Evolutionary conservation across 35 echinoderm and acorn worm genomes (phyloP), one percentile per base, ranked within the genome.

Genomic region (Amphiura filiformis): DNA sequence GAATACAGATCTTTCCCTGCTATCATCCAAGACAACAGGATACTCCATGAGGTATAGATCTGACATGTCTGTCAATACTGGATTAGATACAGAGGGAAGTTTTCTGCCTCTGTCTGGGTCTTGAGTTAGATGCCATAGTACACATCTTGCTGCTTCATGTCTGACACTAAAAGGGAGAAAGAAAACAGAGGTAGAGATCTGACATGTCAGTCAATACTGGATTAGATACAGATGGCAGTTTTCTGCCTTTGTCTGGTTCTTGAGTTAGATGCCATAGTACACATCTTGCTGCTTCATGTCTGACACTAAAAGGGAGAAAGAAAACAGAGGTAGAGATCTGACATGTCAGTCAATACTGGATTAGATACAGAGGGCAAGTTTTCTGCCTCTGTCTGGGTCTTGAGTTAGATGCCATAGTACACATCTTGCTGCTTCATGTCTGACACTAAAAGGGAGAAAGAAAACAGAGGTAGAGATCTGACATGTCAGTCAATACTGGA

Each of bases 1-100:
- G 76, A 97, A 97, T 0, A 93, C 91, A 18, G 95, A 97, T 86
- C 39, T 64, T 18, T 85, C 91, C 0, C 76, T 41, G 76, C 93
- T 81, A 30, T 96, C 84, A 56, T 97, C 91, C 80, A 93, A 86
- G 65, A 78, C 75, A 57, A 65, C 15, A 32, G 84, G 41, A 57
- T 89, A 78, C 23, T 93, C 88, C 36, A 97, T 81, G 47, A 93
- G 26, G 39, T 93, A 81, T 1, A 97, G 76, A 2, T 93, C 75
- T 31, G 77, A 84, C 30, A 97, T 80, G 18, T 93, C 91, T 35
- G 81, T 81, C 38, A 86, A 52, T 31, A 84, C 89, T 42, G 88
- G 80, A 26, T 80, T 44, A 36, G 61, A 77, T 28, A 89, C 39
- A 23, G 22, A 78, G 23, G 91, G 91, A 36, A 84, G 88, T 80